These are phyloP conservation scores for Chlorops oryzae DNA, from an alignment of 1,140 invertebrate genomes.

Conservation along the genomic window DNA sequence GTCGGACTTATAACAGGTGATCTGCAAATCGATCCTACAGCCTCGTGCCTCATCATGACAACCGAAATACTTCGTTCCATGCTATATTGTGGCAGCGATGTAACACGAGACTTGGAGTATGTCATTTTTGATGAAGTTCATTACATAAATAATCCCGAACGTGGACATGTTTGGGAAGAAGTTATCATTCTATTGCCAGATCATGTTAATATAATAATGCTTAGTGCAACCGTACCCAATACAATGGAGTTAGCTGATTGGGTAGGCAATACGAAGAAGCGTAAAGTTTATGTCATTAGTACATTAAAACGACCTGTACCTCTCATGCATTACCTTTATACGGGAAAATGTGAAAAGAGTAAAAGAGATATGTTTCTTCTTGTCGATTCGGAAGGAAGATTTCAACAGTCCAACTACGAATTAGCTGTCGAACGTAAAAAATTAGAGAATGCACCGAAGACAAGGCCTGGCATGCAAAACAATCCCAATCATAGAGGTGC, in stretches of 20 bases:
- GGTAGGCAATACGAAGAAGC: slow-evolving; percentile 89
- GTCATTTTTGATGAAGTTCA: slow-evolving; percentile 99
- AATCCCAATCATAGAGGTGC: slow-evolving; percentile 25
- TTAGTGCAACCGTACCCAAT: slow-evolving; percentile 98
- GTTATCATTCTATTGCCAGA: slow-evolving; percentile 91
- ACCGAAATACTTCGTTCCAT: slow-evolving; percentile 97
- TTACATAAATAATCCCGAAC: slow-evolving; percentile 96
- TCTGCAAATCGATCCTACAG: slow-evolving; percentile 89
- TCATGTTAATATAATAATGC: slow-evolving; percentile 92
- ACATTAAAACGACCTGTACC: slow-evolving; percentile 93
- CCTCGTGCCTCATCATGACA: slow-evolving; percentile 97
- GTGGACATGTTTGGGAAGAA: slow-evolving; percentile 99
- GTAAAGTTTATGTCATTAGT: slow-evolving; percentile 92
- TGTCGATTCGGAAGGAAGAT: slow-evolving; percentile 69
- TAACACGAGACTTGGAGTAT: slow-evolving; percentile 93
- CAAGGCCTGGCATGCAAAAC: slow-evolving; percentile 34
- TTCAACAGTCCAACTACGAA: slow-evolving; percentile 64
- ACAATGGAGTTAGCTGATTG: slow-evolving; percentile 94
- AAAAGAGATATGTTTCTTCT: slow-evolving; percentile 78
- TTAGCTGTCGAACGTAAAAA: slow-evolving; percentile 63
- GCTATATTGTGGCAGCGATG: slow-evolving; percentile 92
- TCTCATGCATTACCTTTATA: slow-evolving; percentile 89
- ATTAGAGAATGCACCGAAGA: too few relatives aligned
- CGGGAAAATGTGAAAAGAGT: slow-evolving; percentile 72
- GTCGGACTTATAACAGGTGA: slow-evolving; percentile 95